Evolutionary conservation across 92 coral and sea anemone genomes (phyloP).

Genomic region (Diadumene lineata): DNA sequence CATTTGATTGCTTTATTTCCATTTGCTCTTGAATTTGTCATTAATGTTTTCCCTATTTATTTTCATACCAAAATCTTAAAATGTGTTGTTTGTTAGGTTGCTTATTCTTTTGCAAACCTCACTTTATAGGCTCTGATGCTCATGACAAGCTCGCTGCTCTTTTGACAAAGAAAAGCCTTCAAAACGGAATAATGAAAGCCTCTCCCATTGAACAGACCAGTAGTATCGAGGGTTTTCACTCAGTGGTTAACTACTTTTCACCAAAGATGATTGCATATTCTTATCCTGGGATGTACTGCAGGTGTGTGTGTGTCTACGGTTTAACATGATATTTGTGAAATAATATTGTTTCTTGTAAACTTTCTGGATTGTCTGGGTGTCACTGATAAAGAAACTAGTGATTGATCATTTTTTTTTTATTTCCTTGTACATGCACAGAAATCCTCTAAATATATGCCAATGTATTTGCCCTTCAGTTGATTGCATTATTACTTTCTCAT

Average conservation of each 20-base stretch:
- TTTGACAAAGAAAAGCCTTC: not conserved
- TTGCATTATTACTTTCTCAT: not conserved
- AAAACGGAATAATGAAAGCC: not conserved
- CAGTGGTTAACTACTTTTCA: too few relatives aligned
- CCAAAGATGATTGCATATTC: too few relatives aligned
- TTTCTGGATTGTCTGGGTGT: not conserved
- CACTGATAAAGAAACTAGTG: not conserved
- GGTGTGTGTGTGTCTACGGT: too few relatives aligned
- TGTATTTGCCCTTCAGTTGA: not conserved
- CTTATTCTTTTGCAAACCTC: too few relatives aligned
- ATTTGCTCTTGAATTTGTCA: too few relatives aligned
- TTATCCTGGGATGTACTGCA: not conserved
- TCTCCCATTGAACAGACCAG: not conserved
- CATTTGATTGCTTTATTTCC: too few relatives aligned
- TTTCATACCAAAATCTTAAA: too few relatives aligned
- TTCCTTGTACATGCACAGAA: not conserved
- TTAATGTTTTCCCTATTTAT: too few relatives aligned
- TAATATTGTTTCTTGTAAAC: too few relatives aligned
- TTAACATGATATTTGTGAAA: too few relatives aligned
- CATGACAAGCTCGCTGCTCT: not conserved
- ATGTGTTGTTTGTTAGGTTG: too few relatives aligned
- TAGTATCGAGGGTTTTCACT: not conserved
- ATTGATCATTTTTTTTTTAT: too few relatives aligned
- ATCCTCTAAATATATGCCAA: not conserved
- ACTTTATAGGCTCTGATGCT: not conserved